A percentile compares a stretch with the other conserved stretches of the same genome.
phyloP scores from a whole-genome alignment of 2,888 invertebrate species.

The Erannis defoliaria region DNA sequence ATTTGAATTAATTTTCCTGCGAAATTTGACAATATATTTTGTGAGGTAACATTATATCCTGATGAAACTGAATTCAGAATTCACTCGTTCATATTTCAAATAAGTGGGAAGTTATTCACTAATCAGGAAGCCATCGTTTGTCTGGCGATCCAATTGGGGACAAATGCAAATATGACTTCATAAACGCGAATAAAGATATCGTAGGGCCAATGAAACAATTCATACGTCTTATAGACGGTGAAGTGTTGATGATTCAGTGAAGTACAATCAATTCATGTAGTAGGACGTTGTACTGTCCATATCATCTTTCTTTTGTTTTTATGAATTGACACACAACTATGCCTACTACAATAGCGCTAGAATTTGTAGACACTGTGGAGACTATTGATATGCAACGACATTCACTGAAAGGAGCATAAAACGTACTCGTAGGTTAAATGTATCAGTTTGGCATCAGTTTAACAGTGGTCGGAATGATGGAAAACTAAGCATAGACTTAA shows the following conservation, averaged over 20 bases:
- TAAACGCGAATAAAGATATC: constrained; percentile 32
- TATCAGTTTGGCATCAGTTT: neutral
- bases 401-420: no score
- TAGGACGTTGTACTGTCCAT: constrained; percentile 4
- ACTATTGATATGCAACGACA: no score
- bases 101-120: constrained; percentile 15
- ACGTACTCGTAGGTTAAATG: no score
- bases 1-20: constrained; percentile 14
- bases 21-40: constrained; percentile 5
- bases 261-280: constrained; percentile 10
- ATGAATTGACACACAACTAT: no score
- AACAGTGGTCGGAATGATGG: neutral
- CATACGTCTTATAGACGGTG: constrained; percentile 1
- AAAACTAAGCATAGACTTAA: neutral
- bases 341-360: neutral
- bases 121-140: constrained; percentile 36
- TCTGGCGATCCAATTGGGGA: constrained; percentile 36
- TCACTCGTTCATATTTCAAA: constrained; percentile 14
- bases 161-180: constrained; percentile 25
- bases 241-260: constrained; percentile 20
- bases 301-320: neutral
- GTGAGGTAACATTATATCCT: constrained; percentile 2
- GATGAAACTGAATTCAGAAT: constrained; percentile 35
- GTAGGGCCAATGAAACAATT: constrained; percentile 24
- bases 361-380: neutral